Evolutionary conservation across 1,140 invertebrate genomes (phyloP), one percentile per base, ranked within the genome.

Genomic region (Drosophila erecta): DNA sequence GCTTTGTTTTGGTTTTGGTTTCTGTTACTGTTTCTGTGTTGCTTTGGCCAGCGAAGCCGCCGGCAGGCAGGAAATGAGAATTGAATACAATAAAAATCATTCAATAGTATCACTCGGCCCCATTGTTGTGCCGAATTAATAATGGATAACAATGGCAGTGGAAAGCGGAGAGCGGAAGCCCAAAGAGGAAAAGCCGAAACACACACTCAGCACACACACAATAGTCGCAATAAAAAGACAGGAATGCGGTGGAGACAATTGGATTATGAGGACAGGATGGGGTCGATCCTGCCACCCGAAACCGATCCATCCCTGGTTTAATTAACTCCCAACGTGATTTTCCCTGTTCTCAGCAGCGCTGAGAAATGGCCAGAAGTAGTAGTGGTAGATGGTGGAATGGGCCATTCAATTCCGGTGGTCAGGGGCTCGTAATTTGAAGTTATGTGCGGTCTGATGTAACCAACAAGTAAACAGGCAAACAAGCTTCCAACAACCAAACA

Each of bases 51-150:
- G 27, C 35, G 40, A 66, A 55, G 55, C 51, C 58, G 55, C 72
- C 65, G 51, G 50, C 46, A 38, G 53, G 55, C 64, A 75, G 76
- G 70, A 83, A 89, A 73, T 87, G 79, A 70, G 83, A 72, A 87
- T 86, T 87, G 78, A 76, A 87, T 81, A 81, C 79, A 83, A 76
- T 87, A 78, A 85, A 85, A 85, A 64, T 80, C 71, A 72, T 81
- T 76, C 46, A 72, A 47, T 62, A 69, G 65, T 62, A 74, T 76
- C 64, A 79, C 65, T 58, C 17, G n/a, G 15, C 41, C 22, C 43
- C 41, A 41, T 76, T 71, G 46, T 53, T 81, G 56, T 33, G 59
- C 27, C 51, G 79, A 85, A 85, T 85, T 81, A 85, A 85, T 86
- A 86, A 86, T 70, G 70, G 81, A 86, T 86, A 86, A 86, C 69